Evolutionary conservation across 23 tunicate genomes (phyloP), one percentile per base, ranked within the genome.

Genomic region (Phallusia fumigata): DNA sequence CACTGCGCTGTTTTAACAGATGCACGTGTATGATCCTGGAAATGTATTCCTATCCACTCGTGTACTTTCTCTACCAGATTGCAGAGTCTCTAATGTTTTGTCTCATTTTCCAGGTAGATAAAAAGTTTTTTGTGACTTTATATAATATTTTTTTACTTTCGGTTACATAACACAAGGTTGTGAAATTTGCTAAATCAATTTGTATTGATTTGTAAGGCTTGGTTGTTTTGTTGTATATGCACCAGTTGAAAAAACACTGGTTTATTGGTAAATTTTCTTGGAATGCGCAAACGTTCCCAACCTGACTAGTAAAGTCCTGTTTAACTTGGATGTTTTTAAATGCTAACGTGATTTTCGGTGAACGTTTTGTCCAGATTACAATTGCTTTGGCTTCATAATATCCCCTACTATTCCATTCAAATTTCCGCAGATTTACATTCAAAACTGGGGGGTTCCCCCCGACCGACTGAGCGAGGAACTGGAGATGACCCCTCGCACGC

Each of bases 11-110:
- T 24, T 51, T 79, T 45, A 0, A 36, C 31, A 83, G 86, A 53
- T 83, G 86, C 44, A 75, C 86, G 49, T 83, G 86, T 52, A 53
- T 83, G 86, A 83, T 83, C 30, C 35, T 83, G 86, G 86, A 83
- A 49, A 83, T 83, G 86, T 83, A 83, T 31, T 44, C 86, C 21
- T 83, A 83, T 8, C 86, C 86, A 11, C 45, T 83, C 8, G 86
- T 83, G 13, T 83, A 83, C 18, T 83, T 75, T 33, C 24, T 83
- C 36, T 83, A 40, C 40, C 80, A 83, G 44, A 65, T 83, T 51
- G 74, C 45, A 21, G 80, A 65, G 0, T 80, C 86, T 0, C 47
- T 75, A 3, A 13, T 83, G 24, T 75, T 83, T 35, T 75, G 80
- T 34, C 13, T 65, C 44, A 19, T 58, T 16, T 75, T 40, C 44